Evolutionary conservation across 2,888 invertebrate species (phyloP), one percentile per base, ranked within the genome.

Genomic region (Dicranocentrus wangi): DNA sequence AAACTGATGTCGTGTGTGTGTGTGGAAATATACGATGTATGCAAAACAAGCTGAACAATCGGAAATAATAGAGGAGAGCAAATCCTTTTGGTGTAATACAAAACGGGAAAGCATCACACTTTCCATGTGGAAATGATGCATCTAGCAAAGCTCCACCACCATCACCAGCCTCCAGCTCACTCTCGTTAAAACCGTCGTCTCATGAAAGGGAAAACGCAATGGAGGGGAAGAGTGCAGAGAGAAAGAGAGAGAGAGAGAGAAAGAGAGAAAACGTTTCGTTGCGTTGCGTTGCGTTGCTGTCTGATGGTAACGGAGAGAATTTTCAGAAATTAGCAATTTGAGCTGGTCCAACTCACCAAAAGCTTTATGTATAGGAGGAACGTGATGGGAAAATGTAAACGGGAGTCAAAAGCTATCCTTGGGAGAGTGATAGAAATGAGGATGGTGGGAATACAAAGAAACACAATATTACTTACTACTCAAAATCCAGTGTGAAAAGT

Each of bases 271-370:
- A 55, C 55, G n/a, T n/a, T n/a, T n/a, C n/a, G n/a, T n/a, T 27
- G 32, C 7, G 47, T n/a, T 47, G 68, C 42, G 53, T 28, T 55
- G 58, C 1, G 32, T 28, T 51, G 47, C 42, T 58, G 39, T 27
- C 19, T 72, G 72, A 51, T 72, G 15, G 65, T 53, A 73, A 65
- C 55, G n/a, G n/a, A n/a, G n/a, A n/a, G 65, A 73, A 73, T 65
- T 65, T 55, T 73, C 55, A 73, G 60, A 76, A 76, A 76, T 76
- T 76, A 76, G 76, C 76, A 76, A 76, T 76, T 76, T 76, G 25
- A 55, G 55, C 55, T 61, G 13, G 15, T 55, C 10, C 43, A 73
- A 63, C 63, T 75, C 75, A 75, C 27, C 58, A 55, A 42, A n/a
- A n/a, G n/a, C n/a, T 42, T 55, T 66, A 42, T 43, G 25, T 66